Evolutionary conservation across 2,113 vertebrate genomes (phyloP).

Genomic region (Notechis scutatus): DNA sequence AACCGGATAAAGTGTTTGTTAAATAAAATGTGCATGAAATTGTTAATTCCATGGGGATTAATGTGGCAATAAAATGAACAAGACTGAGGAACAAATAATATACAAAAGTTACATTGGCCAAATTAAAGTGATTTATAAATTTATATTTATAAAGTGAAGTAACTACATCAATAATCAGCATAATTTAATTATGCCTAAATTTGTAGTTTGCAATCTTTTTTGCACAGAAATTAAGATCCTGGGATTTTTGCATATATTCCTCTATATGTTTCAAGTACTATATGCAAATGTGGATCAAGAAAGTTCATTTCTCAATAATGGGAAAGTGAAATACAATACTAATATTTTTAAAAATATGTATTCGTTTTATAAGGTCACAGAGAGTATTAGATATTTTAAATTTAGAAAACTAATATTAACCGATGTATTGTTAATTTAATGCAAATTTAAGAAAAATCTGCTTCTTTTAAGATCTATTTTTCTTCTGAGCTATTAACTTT

Average conservation of each 20-base stretch:
- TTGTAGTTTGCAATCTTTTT: neutral
- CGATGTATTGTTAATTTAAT: neutral
- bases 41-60: neutral
- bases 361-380: neutral
- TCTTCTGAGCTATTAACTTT: conserved; percentile 1
- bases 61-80: neutral
- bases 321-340: neutral
- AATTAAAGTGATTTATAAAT: neutral
- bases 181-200: neutral
- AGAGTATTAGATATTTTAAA: neutral
- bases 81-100: neutral
- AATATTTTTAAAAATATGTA: neutral
- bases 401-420: neutral
- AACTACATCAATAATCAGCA: neutral
- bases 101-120: neutral
- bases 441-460: neutral
- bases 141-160: neutral
- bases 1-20: neutral
- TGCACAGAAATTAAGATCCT: rapidly evolving
- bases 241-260: conserved; percentile 1
- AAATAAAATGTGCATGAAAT: neutral
- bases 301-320: neutral
- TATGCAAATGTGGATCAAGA: neutral
- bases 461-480: neutral
- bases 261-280: neutral